phyloP scores from a whole-genome alignment of 2,113 vertebrate species.

The Tautogolabrus adspersus region DNA sequence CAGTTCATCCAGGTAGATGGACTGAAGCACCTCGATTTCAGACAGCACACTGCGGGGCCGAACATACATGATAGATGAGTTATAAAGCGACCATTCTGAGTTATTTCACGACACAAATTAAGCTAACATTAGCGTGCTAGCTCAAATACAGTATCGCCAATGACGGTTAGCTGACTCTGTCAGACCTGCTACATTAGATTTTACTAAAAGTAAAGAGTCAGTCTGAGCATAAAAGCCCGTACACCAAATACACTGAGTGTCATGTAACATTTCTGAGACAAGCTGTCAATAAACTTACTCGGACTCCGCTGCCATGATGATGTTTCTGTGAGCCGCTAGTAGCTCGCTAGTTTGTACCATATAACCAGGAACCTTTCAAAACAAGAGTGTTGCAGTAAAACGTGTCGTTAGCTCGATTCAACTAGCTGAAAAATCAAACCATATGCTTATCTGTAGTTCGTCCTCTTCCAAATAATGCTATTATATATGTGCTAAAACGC shows the following conservation, averaged over 20 bases:
- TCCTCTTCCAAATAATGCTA: accelerated
- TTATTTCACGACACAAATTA: neutral
- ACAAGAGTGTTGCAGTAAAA: neutral
- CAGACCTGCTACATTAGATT: neutral
- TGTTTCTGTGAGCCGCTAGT: conserved; percentile 9
- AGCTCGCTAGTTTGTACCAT: neutral
- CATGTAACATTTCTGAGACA: neutral
- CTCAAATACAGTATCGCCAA: neutral
- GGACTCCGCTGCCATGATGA: conserved; percentile 81
- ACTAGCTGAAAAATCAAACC: neutral
- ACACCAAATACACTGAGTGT: accelerated
- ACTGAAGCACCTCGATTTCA: conserved; percentile 94
- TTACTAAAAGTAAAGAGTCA: neutral
- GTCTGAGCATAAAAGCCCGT: accelerated
- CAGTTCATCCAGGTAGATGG: conserved; percentile 95
- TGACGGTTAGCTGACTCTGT: neutral
- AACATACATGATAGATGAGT: neutral
- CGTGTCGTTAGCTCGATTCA: no score
- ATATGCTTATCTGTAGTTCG: accelerated
- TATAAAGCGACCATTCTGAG: no score
- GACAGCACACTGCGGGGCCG: conserved; percentile 82
- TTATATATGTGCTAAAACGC: neutral
- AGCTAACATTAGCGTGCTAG: conserved; percentile 50
- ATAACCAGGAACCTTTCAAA: conserved; percentile 8
- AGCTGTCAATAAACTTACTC: conserved; percentile 77